Conservation (phyloP, 2,113 vertebrate genomes). For the Halichoerus grypus region DNA sequence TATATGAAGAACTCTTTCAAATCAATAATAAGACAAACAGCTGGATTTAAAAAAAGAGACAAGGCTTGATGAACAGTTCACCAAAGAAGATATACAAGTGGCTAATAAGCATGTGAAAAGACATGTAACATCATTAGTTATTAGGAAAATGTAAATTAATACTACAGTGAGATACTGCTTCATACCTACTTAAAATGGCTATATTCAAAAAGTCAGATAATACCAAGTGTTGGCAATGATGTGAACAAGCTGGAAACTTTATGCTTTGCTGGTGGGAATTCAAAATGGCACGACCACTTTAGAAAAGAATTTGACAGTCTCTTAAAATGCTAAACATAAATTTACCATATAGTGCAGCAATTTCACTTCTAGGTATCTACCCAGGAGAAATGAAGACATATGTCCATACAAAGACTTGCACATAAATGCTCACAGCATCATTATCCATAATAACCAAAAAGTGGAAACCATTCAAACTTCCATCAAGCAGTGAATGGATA, state of each 20-base stretch:
- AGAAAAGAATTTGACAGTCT: neutral
- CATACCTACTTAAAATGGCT: neutral
- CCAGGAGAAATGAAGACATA: neutral
- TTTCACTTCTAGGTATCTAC: neutral
- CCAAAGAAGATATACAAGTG: neutral
- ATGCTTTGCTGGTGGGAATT: neutral
- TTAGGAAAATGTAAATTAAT: constrained; percentile 32
- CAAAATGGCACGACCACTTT: neutral
- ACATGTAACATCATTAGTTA: neutral
- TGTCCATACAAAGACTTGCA: neutral
- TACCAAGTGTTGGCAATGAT: neutral
- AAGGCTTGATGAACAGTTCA: neutral
- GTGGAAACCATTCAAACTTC: neutral
- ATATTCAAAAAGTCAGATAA: neutral
- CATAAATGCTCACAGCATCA: neutral
- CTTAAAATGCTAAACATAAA: constrained; percentile 24
- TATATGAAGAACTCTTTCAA: constrained; percentile 17
- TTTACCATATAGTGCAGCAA: neutral
- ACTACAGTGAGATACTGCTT: neutral
- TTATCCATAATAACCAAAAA: neutral
- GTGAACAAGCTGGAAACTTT: neutral
- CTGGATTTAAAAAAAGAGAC: neutral
- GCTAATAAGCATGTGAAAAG: neutral
- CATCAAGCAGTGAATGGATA: neutral
- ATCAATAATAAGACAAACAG: neutral